phyloP scores from a whole-genome alignment of 53 echinoderm and acorn worm species.

The Glandiceps talaboti region DNA sequence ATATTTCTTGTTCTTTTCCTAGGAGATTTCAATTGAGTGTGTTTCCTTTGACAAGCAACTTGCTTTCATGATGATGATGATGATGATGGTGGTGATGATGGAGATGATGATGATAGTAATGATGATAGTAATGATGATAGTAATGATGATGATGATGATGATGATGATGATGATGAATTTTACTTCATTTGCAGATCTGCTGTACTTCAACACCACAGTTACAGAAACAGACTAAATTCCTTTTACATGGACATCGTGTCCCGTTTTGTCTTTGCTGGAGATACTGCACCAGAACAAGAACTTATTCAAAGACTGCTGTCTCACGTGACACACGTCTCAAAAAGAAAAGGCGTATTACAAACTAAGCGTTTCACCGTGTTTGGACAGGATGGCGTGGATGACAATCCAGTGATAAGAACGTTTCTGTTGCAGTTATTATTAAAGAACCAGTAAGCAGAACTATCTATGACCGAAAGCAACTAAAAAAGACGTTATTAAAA shows the following conservation, averaged over 20 bases:
- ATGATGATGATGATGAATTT: too few species aligned
- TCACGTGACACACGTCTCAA: conserved; percentile 5
- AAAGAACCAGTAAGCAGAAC: conserved; percentile 8
- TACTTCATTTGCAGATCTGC: conserved; percentile 6
- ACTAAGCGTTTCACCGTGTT: conserved; percentile 11
- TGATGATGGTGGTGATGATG: too few species aligned
- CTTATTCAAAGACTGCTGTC: conserved; percentile 6
- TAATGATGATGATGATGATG: too few species aligned
- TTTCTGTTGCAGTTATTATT: conserved; percentile 12
- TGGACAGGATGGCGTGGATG: conserved; percentile 14
- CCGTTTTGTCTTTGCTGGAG: conserved; percentile 16
- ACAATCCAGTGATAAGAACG: conserved; percentile 14
- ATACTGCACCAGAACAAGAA: conserved; percentile 12
- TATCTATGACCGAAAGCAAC: not conserved
- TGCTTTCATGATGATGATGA: too few species aligned
- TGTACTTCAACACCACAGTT: not conserved
- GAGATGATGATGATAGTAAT: too few species aligned
- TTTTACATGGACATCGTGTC: conserved; percentile 19
- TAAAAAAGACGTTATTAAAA: too few species aligned
- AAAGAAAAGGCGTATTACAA: not conserved
- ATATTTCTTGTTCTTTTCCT: too few species aligned
- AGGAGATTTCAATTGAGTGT: too few species aligned
- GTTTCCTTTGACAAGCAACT: too few species aligned
- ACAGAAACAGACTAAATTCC: conserved; percentile 9
- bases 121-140: too few species aligned